phyloP scores from a whole-genome alignment of 1,140 invertebrate species.

The Babylonia areolata region DNA sequence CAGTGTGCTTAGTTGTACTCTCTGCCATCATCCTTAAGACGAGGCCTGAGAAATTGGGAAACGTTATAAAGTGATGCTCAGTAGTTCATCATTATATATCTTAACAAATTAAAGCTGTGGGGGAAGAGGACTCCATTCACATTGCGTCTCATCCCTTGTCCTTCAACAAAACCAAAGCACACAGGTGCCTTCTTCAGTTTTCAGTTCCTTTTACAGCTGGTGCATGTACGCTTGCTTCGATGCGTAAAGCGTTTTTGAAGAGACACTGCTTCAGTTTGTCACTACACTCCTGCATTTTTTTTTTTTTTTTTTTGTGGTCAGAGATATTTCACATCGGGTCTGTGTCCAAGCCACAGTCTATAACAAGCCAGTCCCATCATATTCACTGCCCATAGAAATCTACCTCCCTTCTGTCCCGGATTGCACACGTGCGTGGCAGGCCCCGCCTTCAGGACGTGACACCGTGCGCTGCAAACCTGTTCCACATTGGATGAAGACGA shows the following conservation, averaged over 20 bases:
- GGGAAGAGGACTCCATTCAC: not conserved
- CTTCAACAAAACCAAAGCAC: not conserved
- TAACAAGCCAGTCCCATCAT: not conserved
- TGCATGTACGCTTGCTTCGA: not conserved
- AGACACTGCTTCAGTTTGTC: not conserved
- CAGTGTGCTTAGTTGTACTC: too few relatives aligned
- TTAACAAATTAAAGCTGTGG: constrained; percentile 2
- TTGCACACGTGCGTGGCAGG: not conserved
- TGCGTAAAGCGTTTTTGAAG: not conserved
- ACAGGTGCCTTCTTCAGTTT: not conserved
- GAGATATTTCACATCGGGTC: not conserved
- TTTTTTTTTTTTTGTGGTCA: too few relatives aligned
- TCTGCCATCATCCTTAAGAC: too few relatives aligned
- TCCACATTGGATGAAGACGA: constrained; percentile 24
- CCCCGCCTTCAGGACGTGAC: not conserved
- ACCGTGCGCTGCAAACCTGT: constrained; percentile 2
- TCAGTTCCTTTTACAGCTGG: not conserved
- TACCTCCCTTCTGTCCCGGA: not conserved
- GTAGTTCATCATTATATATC: not conserved
- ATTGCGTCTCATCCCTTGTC: not conserved
- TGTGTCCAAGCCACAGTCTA: not conserved
- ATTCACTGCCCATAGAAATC: not conserved
- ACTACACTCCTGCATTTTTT: not conserved
- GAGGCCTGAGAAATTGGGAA: too few relatives aligned
- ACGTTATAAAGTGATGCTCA: too few relatives aligned